Conservation (phyloP, 2,797 vertebrate genomes). For the Rhinophrynus dorsalis region DNA sequence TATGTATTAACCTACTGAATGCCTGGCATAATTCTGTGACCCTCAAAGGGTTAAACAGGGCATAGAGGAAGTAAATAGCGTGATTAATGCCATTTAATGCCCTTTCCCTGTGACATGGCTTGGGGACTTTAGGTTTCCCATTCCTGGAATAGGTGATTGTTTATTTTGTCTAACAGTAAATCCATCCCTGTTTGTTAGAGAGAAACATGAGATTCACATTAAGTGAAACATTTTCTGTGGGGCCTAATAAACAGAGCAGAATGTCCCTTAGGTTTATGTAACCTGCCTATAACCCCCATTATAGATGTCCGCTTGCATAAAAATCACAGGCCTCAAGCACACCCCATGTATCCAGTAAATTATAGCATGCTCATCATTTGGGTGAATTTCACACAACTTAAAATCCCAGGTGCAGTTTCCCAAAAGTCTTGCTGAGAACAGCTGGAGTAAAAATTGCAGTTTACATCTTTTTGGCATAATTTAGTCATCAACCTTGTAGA, state of each 20-base stretch:
- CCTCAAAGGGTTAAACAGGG: too few species aligned
- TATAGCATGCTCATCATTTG: not conserved
- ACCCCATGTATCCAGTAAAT: not conserved
- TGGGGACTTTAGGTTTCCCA: too few species aligned
- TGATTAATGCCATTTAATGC: too few species aligned
- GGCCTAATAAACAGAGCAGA: not conserved
- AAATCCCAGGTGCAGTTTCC: not conserved
- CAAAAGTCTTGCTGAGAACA: slow-evolving; percentile 5
- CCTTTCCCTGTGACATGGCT: too few species aligned
- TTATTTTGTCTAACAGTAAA: too few species aligned
- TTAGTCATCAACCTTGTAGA: slow-evolving; percentile 20
- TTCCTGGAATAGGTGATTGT: too few species aligned
- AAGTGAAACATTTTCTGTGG: too few species aligned
- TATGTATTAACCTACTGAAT: too few species aligned
- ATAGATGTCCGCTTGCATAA: not conserved
- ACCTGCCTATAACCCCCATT: not conserved
- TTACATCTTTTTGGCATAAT: slow-evolving; percentile 28
- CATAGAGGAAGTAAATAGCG: too few species aligned
- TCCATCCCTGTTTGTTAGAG: too few species aligned
- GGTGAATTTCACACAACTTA: not conserved
- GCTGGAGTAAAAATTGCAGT: slow-evolving; percentile 10
- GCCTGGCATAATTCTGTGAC: too few species aligned
- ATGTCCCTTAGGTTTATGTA: not conserved
- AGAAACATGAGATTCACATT: too few species aligned
- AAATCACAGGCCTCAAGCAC: not conserved